phyloP scores from a whole-genome alignment of 2,797 vertebrate species.

The Sebastes jordani region DNA sequence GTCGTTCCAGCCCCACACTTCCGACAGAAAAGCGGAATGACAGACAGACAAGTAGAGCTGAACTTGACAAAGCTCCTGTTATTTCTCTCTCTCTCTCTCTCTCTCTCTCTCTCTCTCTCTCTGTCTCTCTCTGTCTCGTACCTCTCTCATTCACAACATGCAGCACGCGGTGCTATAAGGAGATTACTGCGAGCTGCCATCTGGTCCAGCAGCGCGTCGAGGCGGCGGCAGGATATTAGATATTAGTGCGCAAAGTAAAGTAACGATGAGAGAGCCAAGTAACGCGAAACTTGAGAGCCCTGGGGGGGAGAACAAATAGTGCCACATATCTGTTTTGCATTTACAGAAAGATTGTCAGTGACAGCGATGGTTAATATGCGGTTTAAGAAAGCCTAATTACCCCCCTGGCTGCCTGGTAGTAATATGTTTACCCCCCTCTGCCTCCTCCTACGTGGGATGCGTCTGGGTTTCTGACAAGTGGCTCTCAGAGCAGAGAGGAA shows the following conservation, averaged over 20 bases:
- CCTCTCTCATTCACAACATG: conserved; percentile 58
- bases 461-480: conserved; percentile 68
- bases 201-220: conserved; percentile 64
- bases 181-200: conserved; percentile 75
- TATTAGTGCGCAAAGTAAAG: conserved; percentile 39
- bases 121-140: conserved; percentile 2
- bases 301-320: neutral
- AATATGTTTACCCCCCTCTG: conserved; percentile 21
- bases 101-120: neutral
- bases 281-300: conserved; percentile 36
- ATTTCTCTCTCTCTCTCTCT: conserved; percentile 8
- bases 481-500: conserved; percentile 48
- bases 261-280: conserved; percentile 30
- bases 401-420: conserved; percentile 24
- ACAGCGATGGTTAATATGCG: neutral
- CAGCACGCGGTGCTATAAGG: conserved; percentile 54
- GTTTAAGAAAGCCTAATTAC: conserved; percentile 38
- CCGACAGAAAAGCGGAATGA: neutral
- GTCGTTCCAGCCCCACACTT: neutral
- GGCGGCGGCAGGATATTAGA: conserved; percentile 50
- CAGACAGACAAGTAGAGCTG: neutral
- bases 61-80: conserved; percentile 46
- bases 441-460: conserved; percentile 37
- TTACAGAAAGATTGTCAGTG: conserved; percentile 14
- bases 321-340: conserved; percentile 11